Evolutionary conservation across 92 coral and sea anemone species (phyloP).

Genomic region (Montipora capitata): DNA sequence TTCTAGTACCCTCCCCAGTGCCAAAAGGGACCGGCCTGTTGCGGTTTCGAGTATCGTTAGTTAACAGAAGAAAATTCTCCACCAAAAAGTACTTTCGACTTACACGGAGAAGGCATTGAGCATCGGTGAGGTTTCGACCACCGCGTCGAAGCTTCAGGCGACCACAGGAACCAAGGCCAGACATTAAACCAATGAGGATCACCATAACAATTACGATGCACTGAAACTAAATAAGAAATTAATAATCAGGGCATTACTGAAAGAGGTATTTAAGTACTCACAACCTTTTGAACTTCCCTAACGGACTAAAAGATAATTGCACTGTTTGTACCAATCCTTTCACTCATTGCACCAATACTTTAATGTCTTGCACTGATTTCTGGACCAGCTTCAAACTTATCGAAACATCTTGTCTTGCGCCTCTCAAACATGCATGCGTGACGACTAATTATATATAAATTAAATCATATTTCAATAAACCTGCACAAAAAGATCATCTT

Average conservation of each 20-base stretch:
- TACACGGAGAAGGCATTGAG: constrained; percentile 4
- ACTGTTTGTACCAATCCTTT: too few relatives aligned
- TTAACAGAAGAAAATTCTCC: background rate
- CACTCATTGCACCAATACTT: too few relatives aligned
- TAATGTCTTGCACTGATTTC: too few relatives aligned
- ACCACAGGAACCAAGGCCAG: background rate
- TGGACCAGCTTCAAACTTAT: too few relatives aligned
- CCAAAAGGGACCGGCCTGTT: background rate
- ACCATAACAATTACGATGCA: background rate
- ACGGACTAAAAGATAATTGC: too few relatives aligned
- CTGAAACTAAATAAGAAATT: background rate
- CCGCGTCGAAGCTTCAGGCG: background rate
- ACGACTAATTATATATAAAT: too few relatives aligned
- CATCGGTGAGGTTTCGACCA: constrained; percentile 3
- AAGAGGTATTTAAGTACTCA: background rate
- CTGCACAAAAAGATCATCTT: too few relatives aligned
- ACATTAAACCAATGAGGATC: background rate
- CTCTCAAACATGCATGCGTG: too few relatives aligned
- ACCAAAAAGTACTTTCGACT: constrained; percentile 14
- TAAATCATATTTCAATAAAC: too few relatives aligned
- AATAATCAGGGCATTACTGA: background rate
- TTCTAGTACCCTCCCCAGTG: constrained; percentile 12
- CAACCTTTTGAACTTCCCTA: too few relatives aligned
- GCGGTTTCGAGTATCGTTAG: constrained; percentile 10
- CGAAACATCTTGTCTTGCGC: too few relatives aligned